Evolutionary conservation across 2,797 vertebrate genomes (phyloP).

Genomic region (Limosa lapponica): DNA sequence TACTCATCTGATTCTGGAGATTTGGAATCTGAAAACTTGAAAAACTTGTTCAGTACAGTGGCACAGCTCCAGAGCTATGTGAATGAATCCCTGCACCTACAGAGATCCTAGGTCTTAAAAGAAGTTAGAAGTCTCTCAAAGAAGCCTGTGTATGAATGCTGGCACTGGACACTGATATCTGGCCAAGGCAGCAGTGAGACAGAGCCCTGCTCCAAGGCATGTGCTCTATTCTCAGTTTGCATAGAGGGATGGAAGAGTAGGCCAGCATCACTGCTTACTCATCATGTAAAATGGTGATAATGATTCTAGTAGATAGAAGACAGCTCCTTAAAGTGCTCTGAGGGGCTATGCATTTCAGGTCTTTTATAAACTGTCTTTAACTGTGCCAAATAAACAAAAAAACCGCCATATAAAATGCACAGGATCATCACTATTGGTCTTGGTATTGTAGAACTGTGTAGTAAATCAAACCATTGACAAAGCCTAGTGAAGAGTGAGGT

Average conservation of each 20-base stretch:
- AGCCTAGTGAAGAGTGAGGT: not conserved
- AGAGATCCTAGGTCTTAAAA: not conserved
- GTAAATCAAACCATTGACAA: not conserved
- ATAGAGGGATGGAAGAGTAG: not conserved
- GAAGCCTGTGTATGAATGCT: not conserved
- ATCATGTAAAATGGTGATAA: not conserved
- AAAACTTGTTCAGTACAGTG: not conserved
- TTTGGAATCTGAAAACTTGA: not conserved
- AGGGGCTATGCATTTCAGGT: not conserved
- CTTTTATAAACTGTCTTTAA: not conserved
- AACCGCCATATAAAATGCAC: not conserved
- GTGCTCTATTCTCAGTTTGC: not conserved
- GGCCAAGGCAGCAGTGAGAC: not conserved
- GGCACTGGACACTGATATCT: not conserved
- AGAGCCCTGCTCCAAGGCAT: not conserved
- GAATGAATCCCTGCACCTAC: not conserved
- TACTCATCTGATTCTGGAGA: not conserved
- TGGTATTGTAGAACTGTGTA: not conserved
- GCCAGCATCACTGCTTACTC: not conserved
- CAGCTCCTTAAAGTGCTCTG: not conserved
- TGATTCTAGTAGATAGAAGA: not conserved
- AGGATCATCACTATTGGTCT: not conserved
- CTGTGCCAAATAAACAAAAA: not conserved
- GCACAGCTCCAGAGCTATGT: not conserved
- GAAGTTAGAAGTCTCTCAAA: not conserved